Conservation (phyloP, 2,797 vertebrate genomes). For the Dryobates pubescens region DNA sequence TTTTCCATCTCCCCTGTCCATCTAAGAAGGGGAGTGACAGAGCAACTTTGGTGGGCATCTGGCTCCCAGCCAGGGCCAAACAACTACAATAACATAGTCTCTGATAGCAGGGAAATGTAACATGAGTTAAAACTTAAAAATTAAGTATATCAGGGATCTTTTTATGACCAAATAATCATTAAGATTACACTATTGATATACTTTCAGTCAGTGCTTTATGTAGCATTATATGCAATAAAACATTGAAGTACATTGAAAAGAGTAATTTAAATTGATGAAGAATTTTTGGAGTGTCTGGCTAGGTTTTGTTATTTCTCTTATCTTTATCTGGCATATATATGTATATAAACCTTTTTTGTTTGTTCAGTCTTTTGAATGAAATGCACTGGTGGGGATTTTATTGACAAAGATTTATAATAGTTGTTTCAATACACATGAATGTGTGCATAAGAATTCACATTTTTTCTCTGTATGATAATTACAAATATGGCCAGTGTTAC, state of each 20-base stretch:
- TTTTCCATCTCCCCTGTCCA: too few species aligned
- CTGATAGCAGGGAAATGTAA: not conserved
- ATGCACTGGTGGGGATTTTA: not conserved
- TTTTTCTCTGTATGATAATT: not conserved
- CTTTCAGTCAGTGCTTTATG: not conserved
- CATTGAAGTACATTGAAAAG: not conserved
- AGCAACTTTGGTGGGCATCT: too few species aligned
- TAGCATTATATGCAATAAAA: not conserved
- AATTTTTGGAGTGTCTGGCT: not conserved
- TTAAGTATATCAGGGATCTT: rapidly evolving
- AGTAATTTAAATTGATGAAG: not conserved
- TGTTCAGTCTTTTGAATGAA: not conserved
- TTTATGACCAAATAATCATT: not conserved
- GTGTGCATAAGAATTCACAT: not conserved
- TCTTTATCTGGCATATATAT: not conserved
- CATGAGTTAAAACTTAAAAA: not conserved
- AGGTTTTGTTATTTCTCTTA: not conserved
- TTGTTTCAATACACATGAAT: not conserved
- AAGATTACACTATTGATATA: not conserved
- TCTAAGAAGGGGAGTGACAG: too few species aligned
- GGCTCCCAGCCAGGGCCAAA: too few species aligned
- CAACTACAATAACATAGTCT: not conserved
- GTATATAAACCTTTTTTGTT: not conserved
- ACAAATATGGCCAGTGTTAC: not conserved
- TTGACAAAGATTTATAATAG: not conserved